Conservation (phyloP, 1,140 invertebrate species). For the Eumaeus atala region DNA sequence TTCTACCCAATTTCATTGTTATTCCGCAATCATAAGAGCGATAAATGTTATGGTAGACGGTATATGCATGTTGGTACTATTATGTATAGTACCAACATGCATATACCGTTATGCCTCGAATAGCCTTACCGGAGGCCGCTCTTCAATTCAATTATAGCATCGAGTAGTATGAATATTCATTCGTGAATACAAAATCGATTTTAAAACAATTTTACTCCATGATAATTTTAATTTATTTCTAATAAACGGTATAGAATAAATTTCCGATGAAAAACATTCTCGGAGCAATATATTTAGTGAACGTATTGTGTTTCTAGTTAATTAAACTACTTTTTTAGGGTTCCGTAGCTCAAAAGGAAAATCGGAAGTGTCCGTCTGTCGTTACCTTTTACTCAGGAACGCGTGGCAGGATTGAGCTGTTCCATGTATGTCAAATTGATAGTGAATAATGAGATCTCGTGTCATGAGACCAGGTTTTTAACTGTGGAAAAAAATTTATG, state of each 20-base stretch:
- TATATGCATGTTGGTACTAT: constrained; percentile 14
- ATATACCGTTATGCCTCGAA: constrained; percentile 35
- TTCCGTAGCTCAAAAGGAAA: no score
- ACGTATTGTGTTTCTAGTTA: no score
- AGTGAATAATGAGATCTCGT: no score
- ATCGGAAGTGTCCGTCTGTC: no score
- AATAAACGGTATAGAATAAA: constrained; percentile 1
- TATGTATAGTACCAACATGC: no score
- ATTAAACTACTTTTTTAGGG: no score
- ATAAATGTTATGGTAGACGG: neutral
- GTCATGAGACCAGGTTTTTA: no score
- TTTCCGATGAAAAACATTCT: neutral
- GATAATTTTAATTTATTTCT: constrained; percentile 18
- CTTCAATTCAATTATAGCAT: constrained; percentile 47
- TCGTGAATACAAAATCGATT: constrained; percentile 44
- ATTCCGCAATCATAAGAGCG: neutral
- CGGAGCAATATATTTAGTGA: no score
- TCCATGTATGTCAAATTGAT: no score
- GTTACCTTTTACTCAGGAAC: no score
- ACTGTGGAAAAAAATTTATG: no score
- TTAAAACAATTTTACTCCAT: constrained; percentile 33
- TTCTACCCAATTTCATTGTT: constrained; percentile 13
- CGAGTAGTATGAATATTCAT: constrained; percentile 50
- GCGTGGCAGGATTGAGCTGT: no score
- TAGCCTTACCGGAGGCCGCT: constrained; percentile 37